These are phyloP conservation scores for Hypothenemus hampei DNA, from an alignment of 1,140 invertebrate genomes.

Conservation along the genomic window DNA sequence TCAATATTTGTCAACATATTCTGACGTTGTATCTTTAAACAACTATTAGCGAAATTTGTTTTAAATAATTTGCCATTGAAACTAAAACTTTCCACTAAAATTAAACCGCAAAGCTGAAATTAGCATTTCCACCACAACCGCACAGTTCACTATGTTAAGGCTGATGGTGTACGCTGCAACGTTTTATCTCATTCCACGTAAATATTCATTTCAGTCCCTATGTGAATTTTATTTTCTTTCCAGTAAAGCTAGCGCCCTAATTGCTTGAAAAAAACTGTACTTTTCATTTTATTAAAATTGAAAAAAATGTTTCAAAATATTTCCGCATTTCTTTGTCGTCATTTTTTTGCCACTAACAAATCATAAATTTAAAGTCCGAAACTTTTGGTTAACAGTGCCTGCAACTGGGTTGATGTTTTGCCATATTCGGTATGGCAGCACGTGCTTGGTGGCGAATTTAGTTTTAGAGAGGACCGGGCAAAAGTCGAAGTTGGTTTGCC, in stretches of 20 bases:
- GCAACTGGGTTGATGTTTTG: slow-evolving; percentile 20
- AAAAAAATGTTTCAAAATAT: neutral
- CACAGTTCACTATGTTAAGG: neutral
- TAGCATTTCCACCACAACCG: neutral
- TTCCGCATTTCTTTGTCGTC: neutral
- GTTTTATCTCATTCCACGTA: neutral
- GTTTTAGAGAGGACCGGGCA: slow-evolving; percentile 26
- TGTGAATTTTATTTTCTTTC: neutral
- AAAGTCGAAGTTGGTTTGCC: slow-evolving; percentile 15
- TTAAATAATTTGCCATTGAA: too few relatives aligned
- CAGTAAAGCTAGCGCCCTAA: too few relatives aligned
- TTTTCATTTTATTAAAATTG: neutral
- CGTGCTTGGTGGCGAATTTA: slow-evolving; percentile 19
- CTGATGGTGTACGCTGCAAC: neutral
- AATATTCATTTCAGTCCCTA: neutral
- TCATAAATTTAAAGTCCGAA: slow-evolving; percentile 17
- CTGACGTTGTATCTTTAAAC: too few relatives aligned
- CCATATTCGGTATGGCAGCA: slow-evolving; percentile 17
- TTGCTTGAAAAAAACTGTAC: too few relatives aligned
- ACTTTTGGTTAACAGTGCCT: slow-evolving; percentile 34
- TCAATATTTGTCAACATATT: too few relatives aligned
- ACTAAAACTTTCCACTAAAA: too few relatives aligned
- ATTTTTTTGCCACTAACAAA: neutral
- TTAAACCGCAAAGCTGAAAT: neutral
- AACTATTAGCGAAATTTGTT: too few relatives aligned